Evolutionary conservation across 2,113 vertebrate genomes (phyloP), one percentile per base, ranked within the genome.

Genomic region (Nyctibius bracteatus): DNA sequence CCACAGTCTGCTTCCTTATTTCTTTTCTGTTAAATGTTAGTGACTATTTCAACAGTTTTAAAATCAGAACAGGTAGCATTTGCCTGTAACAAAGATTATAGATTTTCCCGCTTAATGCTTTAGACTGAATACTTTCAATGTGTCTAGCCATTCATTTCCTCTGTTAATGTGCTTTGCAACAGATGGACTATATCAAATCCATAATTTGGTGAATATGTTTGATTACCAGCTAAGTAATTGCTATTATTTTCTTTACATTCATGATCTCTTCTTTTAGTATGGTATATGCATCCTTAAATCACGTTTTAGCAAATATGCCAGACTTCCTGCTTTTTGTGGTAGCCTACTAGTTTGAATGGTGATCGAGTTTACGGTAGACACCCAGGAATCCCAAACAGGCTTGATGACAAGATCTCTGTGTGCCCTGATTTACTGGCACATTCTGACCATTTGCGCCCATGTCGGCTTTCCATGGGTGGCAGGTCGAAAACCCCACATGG

Each of bases 361-460:
- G 24, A 54, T 74, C 9, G 54, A 47, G 13, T 49, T 75, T 58
- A 33, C 3, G 6, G 51, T 12, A 51, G 17, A 41, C 8, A 33
- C 3, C 3, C 30, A 61, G 79, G 30, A 81, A 57, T 39, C 33
- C 21, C 0, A 0, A 57, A 11, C 12, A 71, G 37, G 24, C 9
- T 16, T 55, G 35, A 51, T 55, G 58, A 30, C 27, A 71, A 58
- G 19, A 18, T 39, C 18, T 28, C 12, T 63, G 28, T 8, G 25
- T 59, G 25, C 11, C 22, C 25, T 31, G 35, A 72, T 71, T 72
- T 54, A 27, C 20, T 54, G 46, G 5, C 4, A 1, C 15, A 2
- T 31, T 71, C 41, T 79, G 61, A 44, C 9, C 6, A 7, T 52
- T 85, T 94, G 3, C 0, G 1, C 22, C 18, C 0, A 0, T 28